These are phyloP conservation scores for Orthosia gothica DNA, from an alignment of 2,888 invertebrate species.

Conservation along the genomic window DNA sequence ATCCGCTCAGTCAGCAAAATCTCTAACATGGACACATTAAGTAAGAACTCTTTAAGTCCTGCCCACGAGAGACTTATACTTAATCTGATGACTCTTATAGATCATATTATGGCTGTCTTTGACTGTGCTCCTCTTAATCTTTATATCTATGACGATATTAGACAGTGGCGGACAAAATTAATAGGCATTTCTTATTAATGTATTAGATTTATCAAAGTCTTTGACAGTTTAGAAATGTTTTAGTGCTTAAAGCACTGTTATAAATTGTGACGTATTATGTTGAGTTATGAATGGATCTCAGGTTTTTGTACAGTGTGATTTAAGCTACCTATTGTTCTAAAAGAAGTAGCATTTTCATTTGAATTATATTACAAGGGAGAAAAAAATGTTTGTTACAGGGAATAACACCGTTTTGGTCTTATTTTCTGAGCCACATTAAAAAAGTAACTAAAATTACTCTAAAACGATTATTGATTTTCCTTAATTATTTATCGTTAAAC, in stretches of 20 bases:
- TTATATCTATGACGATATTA: conserved; percentile 61
- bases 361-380: neutral
- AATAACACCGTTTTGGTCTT: too few relatives aligned
- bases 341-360: neutral
- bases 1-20: conserved; percentile 7
- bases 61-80: conserved; percentile 63
- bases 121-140: conserved; percentile 67
- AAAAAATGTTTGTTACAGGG: neutral
- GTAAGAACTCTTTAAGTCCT: conserved; percentile 65
- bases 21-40: conserved; percentile 53
- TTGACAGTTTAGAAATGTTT: conserved; percentile 3
- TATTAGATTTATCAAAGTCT: conserved; percentile 18
- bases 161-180: conserved; percentile 55
- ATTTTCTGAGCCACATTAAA: neutral
- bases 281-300: neutral
- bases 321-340: neutral
- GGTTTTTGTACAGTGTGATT: neutral
- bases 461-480: neutral
- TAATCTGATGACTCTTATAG: conserved; percentile 71
- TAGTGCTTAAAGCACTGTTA: neutral
- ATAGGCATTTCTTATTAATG: neutral
- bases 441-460: neutral
- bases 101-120: conserved; percentile 72
- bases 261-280: neutral
- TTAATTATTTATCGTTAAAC: neutral